Percentiles rank a stretch among this genome's conserved stretches.
phyloP scores from a whole-genome alignment of 2,888 invertebrate genomes.

The Plebejus argus region DNA sequence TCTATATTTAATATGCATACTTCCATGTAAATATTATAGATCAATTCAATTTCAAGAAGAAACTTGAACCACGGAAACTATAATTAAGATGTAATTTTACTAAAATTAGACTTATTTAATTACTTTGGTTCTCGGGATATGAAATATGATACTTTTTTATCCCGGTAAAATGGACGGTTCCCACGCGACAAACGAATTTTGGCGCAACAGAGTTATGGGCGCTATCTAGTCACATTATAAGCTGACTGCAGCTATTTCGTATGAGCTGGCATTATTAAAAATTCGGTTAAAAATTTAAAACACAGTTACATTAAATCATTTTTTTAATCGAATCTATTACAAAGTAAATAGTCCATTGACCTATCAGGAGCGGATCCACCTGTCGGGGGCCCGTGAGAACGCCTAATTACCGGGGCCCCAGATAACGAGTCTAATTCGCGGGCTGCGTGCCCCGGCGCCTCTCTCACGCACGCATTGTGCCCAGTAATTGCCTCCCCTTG shows the following conservation, averaged over 20 bases:
- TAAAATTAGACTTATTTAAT: too few relatives aligned
- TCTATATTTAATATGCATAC: not conserved
- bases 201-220: too few relatives aligned
- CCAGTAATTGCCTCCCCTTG: slow-evolving; percentile 80
- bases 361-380: slow-evolving; percentile 45
- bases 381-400: slow-evolving; percentile 71
- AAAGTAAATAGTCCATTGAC: slow-evolving; percentile 20
- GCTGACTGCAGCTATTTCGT: too few relatives aligned
- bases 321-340: not conserved
- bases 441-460: slow-evolving; percentile 72
- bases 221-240: too few relatives aligned
- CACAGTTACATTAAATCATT: not conserved
- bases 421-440: slow-evolving; percentile 79
- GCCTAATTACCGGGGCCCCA: slow-evolving; percentile 73
- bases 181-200: too few relatives aligned
- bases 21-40: not conserved
- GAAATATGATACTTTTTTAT: too few relatives aligned
- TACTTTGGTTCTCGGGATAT: too few relatives aligned
- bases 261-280: not conserved
- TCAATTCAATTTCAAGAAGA: too few relatives aligned
- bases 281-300: not conserved
- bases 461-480: slow-evolving; percentile 80
- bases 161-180: too few relatives aligned
- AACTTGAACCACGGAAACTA: too few relatives aligned
- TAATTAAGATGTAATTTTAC: too few relatives aligned